phyloP scores from a whole-genome alignment of 2,797 vertebrate genomes.

The Anguilla megastoma region DNA sequence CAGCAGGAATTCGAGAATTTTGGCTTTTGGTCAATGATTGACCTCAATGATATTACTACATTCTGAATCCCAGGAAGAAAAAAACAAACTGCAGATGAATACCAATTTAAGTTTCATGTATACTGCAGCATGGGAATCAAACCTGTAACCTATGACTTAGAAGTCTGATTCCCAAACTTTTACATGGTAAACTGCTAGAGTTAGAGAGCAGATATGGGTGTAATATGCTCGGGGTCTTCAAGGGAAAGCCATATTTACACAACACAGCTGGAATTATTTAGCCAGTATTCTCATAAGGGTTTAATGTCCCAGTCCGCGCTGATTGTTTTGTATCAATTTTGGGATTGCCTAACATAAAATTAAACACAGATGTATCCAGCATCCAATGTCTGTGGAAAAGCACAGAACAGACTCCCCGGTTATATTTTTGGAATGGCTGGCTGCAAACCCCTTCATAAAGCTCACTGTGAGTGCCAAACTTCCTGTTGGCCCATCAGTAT shows the following conservation, averaged over 20 bases:
- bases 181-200: too few species aligned
- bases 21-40: not conserved
- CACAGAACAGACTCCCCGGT: not conserved
- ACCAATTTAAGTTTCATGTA: not conserved
- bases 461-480: not conserved
- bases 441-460: not conserved
- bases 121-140: not conserved
- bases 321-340: not conserved
- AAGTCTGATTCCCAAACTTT: not conserved
- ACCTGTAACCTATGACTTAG: not conserved
- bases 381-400: not conserved
- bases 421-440: slow-evolving; percentile 10
- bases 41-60: not conserved
- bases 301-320: not conserved
- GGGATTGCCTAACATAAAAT: not conserved
- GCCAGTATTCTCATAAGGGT: not conserved
- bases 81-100: not conserved
- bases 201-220: too few species aligned
- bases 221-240: not conserved
- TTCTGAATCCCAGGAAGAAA: not conserved
- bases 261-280: not conserved
- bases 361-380: slow-evolving; percentile 3
- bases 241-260: not conserved
- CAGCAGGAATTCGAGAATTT: not conserved
- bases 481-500: not conserved